These are phyloP conservation scores for Nerophis lumbriciformis DNA, from an alignment of 2,113 vertebrate genomes.

Conservation along the genomic window DNA sequence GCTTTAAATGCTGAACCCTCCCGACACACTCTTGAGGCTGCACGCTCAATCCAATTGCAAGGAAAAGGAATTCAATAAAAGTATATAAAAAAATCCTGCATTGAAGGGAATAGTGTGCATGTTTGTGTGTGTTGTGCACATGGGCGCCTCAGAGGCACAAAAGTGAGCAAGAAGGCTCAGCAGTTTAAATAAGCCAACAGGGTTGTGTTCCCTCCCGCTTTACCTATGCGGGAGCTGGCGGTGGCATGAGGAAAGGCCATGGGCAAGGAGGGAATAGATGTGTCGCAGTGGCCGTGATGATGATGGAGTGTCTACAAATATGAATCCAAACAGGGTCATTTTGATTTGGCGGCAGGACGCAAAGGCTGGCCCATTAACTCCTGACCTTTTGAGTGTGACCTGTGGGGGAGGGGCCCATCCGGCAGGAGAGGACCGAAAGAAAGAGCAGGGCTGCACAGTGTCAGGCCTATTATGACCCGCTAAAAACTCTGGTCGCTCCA, in stretches of 20 bases:
- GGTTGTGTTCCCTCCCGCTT: conserved; percentile 53
- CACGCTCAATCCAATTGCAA: conserved; percentile 48
- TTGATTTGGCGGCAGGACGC: conserved; percentile 65
- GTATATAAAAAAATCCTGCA: conserved; percentile 33
- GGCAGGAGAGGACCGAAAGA: conserved; percentile 52
- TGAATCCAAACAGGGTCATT: conserved; percentile 76
- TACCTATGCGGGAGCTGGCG: conserved; percentile 47
- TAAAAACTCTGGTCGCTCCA: conserved; percentile 78
- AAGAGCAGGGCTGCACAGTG: conserved; percentile 75
- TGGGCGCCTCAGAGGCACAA: conserved; percentile 27
- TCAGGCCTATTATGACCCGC: conserved; percentile 77
- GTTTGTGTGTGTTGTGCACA: conserved; percentile 27
- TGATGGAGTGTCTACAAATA: conserved; percentile 77
- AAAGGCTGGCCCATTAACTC: conserved; percentile 73
- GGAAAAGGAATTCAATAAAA: conserved; percentile 57
- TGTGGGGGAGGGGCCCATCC: conserved; percentile 51
- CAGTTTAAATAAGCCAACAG: conserved; percentile 64
- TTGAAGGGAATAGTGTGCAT: conserved; percentile 27
- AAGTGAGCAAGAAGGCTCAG: conserved; percentile 38
- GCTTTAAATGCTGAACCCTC: conserved; percentile 55
- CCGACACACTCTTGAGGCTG: conserved; percentile 54
- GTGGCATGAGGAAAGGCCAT: conserved; percentile 54
- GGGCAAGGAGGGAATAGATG: conserved; percentile 63
- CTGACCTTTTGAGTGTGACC: conserved; percentile 73
- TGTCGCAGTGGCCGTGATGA: conserved; percentile 64